These are phyloP conservation scores for Spilosoma lubricipeda DNA, from an alignment of 2,888 invertebrate genomes.

Conservation along the genomic window DNA sequence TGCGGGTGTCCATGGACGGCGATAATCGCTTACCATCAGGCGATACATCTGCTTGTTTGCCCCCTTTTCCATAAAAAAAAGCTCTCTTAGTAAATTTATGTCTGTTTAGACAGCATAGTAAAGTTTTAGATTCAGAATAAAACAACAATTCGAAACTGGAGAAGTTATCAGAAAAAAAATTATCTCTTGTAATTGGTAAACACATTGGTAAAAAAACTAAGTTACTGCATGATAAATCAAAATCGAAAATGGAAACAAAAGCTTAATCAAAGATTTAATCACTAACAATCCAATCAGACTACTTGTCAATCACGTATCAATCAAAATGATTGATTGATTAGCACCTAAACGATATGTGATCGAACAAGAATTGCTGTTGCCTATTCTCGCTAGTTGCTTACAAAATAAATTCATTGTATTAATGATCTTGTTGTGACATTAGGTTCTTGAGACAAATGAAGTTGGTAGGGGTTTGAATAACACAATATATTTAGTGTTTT, in stretches of 20 bases:
- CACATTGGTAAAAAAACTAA: background rate
- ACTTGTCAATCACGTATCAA: constrained; percentile 51
- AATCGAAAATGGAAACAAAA: constrained; percentile 11
- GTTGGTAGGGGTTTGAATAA: background rate
- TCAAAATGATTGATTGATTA: constrained; percentile 55
- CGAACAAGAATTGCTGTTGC: background rate
- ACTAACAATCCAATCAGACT: constrained; percentile 42
- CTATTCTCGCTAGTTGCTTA: constrained; percentile 23
- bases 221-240: background rate
- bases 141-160: background rate
- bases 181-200: background rate
- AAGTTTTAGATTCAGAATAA: background rate
- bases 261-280: constrained; percentile 9
- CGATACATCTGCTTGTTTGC: too few relatives aligned
- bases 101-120: too few relatives aligned
- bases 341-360: constrained; percentile 13
- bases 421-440: constrained; percentile 17
- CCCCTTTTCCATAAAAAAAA: too few relatives aligned
- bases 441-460: background rate
- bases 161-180: too few relatives aligned
- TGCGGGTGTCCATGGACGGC: too few relatives aligned
- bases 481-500: background rate
- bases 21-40: too few relatives aligned
- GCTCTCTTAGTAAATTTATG: background rate
- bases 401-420: constrained; percentile 28